These are phyloP conservation scores for Tauraco erythrolophus DNA, from an alignment of 2,113 vertebrate species.

Conservation along the genomic window DNA sequence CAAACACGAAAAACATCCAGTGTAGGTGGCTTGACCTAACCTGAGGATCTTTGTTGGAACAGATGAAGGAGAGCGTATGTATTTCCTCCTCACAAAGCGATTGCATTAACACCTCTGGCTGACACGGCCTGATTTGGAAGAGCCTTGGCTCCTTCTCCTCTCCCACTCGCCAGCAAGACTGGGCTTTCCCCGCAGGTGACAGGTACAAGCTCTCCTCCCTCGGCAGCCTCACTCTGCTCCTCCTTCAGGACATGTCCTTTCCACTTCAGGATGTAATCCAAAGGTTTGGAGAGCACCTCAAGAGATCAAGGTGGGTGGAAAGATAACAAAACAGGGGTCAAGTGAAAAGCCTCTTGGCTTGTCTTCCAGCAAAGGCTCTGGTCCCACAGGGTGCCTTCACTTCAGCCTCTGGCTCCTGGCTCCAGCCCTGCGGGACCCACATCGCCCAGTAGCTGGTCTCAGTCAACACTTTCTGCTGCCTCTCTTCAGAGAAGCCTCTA, in stretches of 20 bases:
- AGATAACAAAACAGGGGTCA: not conserved
- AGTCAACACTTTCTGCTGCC: not conserved
- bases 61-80: not conserved
- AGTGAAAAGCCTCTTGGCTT: not conserved
- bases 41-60: not conserved
- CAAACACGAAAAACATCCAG: not conserved
- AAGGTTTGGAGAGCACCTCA: not conserved
- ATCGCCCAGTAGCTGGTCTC: not conserved
- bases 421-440: not conserved
- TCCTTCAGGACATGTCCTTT: not conserved
- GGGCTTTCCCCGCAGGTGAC: rapidly evolving
- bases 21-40: not conserved
- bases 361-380: not conserved
- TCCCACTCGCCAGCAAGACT: not conserved
- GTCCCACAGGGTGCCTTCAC: rapidly evolving
- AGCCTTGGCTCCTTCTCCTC: not conserved
- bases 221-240: not conserved
- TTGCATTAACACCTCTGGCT: not conserved
- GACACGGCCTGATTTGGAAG: not conserved
- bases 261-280: not conserved
- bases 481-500: not conserved
- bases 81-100: not conserved
- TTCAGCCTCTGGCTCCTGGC: not conserved
- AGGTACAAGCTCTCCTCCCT: not conserved
- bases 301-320: not conserved